Evolutionary conservation across 2,888 invertebrate species (phyloP), one percentile per base, ranked within the genome.

Genomic region (Macrosoma leucophasiata): DNA sequence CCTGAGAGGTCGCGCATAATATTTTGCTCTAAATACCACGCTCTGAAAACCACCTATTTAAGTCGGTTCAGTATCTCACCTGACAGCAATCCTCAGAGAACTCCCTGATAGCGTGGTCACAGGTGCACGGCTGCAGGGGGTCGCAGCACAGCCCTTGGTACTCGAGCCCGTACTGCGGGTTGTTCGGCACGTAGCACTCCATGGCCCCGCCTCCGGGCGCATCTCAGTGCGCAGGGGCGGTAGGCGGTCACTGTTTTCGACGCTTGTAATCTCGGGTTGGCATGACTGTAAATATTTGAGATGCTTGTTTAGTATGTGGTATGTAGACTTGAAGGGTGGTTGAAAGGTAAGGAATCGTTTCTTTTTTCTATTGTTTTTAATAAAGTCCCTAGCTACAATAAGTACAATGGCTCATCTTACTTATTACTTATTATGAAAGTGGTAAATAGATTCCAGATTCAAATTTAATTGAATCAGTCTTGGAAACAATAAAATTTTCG

Each of bases 101-200:
- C 29, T 78, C 75, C 46, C 71, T 58, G 39, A 73, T 48, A 42
- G 59, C 56, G 9, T 60, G 59, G 54, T 68, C 63, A 43, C 85
- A 86, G 62, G 72, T 70, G 62, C 79, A 79, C 23, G 62, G 65
- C 62, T 79, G 79, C 47, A 81, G 65, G 41, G 74, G 73, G 45
- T 78, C 79, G 74, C 82, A 81, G 65, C 77, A 76, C 41, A 74
- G 69, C 42, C 65, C 62, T 50, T 63, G 61, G 58, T 64, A 71
- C 61, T 69, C 70, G 55, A 87, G 66, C 61, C 88, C 88, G 74
- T 84, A 89, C 86, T 88, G 88, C 53, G 89, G 89, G 73, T 89
- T 89, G 86, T 89, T 89, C 36, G 89, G 89, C 51, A 89, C 79
- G 73, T 89, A 89, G 73, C 87, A 88, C 55, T 87, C 87, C 87